Conservation (phyloP, 2,888 invertebrate genomes). For the Dynastes maya region DNA sequence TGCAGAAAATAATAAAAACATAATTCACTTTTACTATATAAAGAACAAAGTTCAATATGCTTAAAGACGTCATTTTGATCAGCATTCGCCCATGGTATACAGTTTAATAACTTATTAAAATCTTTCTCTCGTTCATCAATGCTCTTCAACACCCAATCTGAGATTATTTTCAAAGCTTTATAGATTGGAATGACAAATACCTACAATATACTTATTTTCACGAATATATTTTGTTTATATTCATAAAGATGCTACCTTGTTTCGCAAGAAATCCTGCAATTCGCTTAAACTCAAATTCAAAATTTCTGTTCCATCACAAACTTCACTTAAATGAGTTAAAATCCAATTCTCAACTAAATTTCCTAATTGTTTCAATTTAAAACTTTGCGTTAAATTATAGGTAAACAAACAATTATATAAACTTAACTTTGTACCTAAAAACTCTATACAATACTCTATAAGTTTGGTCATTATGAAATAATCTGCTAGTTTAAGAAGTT, state of each 20-base stretch:
- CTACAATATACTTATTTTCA: constrained; percentile 57
- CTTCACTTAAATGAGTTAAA: constrained; percentile 71
- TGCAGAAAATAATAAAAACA: constrained; percentile 74
- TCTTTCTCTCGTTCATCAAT: constrained; percentile 72
- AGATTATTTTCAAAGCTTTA: constrained; percentile 71
- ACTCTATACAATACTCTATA: constrained; percentile 78
- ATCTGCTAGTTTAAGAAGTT: constrained; percentile 76
- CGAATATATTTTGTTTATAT: background rate
- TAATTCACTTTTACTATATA: constrained; percentile 74
- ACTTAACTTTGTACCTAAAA: constrained; percentile 76
- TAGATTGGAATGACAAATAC: constrained; percentile 67
- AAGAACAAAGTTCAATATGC: constrained; percentile 74
- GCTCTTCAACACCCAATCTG: constrained; percentile 74
- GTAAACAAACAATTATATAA: constrained; percentile 77
- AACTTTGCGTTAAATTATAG: constrained; percentile 75
- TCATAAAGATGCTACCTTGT: constrained; percentile 67
- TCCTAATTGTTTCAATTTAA: constrained; percentile 73
- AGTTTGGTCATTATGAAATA: constrained; percentile 76
- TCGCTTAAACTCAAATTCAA: constrained; percentile 70
- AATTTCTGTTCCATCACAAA: constrained; percentile 74
- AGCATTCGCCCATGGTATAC: constrained; percentile 70
- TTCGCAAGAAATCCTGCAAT: constrained; percentile 72
- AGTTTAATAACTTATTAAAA: constrained; percentile 73
- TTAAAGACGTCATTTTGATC: constrained; percentile 72
- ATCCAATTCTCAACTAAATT: constrained; percentile 75